These are phyloP conservation scores for Carcina quercana DNA, from an alignment of 2,888 invertebrate species.

Conservation along the genomic window DNA sequence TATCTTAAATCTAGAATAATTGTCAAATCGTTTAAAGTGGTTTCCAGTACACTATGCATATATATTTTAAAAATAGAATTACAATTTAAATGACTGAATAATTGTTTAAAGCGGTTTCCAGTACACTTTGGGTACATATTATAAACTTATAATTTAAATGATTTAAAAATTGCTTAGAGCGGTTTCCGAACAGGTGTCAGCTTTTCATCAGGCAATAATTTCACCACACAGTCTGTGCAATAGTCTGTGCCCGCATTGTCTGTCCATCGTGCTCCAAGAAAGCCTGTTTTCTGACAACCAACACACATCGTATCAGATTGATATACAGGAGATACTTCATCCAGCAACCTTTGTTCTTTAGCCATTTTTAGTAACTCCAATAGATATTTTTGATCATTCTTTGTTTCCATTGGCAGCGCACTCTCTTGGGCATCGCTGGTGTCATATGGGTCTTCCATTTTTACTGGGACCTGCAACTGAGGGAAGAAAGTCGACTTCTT, in stretches of 20 bases:
- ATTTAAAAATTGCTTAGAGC: constrained; percentile 14
- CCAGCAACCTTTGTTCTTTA: constrained; percentile 53
- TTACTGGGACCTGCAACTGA: constrained; percentile 84
- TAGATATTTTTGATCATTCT: constrained; percentile 38
- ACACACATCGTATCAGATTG: constrained; percentile 61
- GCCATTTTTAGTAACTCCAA: constrained; percentile 53
- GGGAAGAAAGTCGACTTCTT: constrained; percentile 90
- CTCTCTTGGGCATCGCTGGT: constrained; percentile 38
- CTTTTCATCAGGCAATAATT: constrained; percentile 49
- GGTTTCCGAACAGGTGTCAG: constrained; percentile 48
- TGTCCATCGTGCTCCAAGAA: constrained; percentile 63
- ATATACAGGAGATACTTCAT: constrained; percentile 55
- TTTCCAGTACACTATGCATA: not conserved
- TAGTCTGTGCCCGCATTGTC: constrained; percentile 65
- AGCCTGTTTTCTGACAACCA: constrained; percentile 56
- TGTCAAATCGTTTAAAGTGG: no score
- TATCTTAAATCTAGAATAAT: no score
- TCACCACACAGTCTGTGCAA: constrained; percentile 63
- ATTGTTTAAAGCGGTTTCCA: not conserved
- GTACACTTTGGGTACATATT: constrained; percentile 5
- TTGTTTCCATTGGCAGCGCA: constrained; percentile 30
- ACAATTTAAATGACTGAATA: not conserved
- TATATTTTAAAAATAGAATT: not conserved
- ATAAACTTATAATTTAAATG: constrained; percentile 2
- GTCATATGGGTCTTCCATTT: constrained; percentile 78